These are phyloP conservation scores for Nansenia antarctica DNA, from an alignment of 2,113 vertebrate species.

Conservation along the genomic window DNA sequence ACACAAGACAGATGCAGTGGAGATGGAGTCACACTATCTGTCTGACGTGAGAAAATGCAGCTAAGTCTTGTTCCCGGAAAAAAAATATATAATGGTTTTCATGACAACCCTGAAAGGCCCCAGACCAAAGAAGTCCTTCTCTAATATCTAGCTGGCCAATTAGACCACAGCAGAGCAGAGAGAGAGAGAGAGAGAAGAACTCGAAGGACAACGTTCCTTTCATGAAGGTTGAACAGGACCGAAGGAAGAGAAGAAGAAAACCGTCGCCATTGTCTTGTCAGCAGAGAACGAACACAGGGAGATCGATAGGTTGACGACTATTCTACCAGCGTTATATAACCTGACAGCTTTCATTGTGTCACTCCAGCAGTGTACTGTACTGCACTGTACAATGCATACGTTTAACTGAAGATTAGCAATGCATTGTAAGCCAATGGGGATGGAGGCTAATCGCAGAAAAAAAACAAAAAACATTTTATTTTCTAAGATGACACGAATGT, in stretches of 20 bases:
- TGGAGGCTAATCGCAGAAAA: too few species aligned
- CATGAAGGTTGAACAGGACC: conserved; percentile 38
- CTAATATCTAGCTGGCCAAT: conserved; percentile 45
- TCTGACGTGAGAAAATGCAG: too few species aligned
- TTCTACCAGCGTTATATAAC: too few species aligned
- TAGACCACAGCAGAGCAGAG: conserved; percentile 35
- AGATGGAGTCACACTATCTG: too few species aligned
- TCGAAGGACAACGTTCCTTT: conserved; percentile 48
- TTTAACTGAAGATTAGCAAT: not conserved
- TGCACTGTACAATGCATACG: not conserved
- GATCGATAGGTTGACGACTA: too few species aligned
- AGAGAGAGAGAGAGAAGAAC: conserved; percentile 23
- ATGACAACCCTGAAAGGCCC: conserved; percentile 67
- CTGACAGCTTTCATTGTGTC: not conserved
- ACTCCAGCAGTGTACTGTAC: too few species aligned
- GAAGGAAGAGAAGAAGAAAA: too few species aligned
- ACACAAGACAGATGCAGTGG: too few species aligned
- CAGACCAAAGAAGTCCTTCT: conserved; percentile 49
- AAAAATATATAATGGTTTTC: conserved; percentile 53
- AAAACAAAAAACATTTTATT: too few species aligned
- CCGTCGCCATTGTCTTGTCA: conserved; percentile 7
- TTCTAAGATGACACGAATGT: not conserved
- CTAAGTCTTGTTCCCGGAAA: too few species aligned
- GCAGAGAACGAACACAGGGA: too few species aligned
- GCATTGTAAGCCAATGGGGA: not conserved